Evolutionary conservation across 2,797 vertebrate genomes (phyloP), one percentile per base, ranked within the genome.

Genomic region (Danio aesculapii): DNA sequence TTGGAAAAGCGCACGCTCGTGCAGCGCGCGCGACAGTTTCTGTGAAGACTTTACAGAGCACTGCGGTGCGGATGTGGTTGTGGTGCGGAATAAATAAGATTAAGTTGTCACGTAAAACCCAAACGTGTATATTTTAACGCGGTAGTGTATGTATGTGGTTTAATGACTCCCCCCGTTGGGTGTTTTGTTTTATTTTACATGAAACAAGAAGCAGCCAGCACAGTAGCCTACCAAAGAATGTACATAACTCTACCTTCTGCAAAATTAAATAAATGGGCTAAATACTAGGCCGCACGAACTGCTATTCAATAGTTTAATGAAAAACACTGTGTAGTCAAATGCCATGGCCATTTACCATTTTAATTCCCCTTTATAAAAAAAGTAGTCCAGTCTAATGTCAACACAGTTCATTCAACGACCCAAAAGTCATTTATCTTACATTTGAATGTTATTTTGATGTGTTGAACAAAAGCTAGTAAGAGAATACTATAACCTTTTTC

Each of bases 61-160:
- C 30, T 30, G 30, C 12, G 50, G 50, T 50, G 55, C 50, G 75
- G 63, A 77, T 67, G 75, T 67, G 75, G 43, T 30, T 68, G 21
- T 50, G 46, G 9, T 6, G 30, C 13, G 30, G 19, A n/a, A 39
- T 74, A 61, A n/a, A 12, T 8, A 12, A 49, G 19, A 39, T 74
- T n/a, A 39, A 6, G 8, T 7, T 74, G 44, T 61, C 44, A 57
- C 3, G 9, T 14, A 59, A 6, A 47, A 39, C 8, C 21, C 50
- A 13, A 13, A 43, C 2, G 7, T 59, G 0, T 21, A 59, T 21
- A 13, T 5, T 58, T 46, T 72, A 43, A 44, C 12, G n/a, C n/a
- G n/a, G 4, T 1, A 44, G 14, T 19, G 6, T 73, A 21, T 30
- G 17, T 17, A 53, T 16, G 39, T 17, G 30, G 14, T 17, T 43